These are phyloP conservation scores for Enteromius radiatus DNA, from an alignment of 2,797 vertebrate species.

Conservation along the genomic window DNA sequence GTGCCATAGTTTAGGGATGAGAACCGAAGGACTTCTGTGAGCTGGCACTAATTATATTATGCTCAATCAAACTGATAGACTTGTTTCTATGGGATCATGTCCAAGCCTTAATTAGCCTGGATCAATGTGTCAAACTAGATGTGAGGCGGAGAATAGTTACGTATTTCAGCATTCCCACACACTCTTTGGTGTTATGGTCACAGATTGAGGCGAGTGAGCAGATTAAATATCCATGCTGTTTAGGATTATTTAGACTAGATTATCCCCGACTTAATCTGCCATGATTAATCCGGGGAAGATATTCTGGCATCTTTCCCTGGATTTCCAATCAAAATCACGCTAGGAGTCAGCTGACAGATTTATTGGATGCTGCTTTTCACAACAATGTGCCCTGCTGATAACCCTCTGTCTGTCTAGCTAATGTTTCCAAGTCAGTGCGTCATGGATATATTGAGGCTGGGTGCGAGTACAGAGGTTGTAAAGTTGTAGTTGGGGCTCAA, in stretches of 20 bases:
- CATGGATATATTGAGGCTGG: conserved; percentile 16
- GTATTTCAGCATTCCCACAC: conserved; percentile 21
- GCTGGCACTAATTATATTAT: neutral
- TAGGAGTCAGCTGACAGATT: conserved; percentile 18
- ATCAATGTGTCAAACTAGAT: conserved; percentile 1
- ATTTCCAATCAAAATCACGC: conserved; percentile 42
- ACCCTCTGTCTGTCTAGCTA: conserved; percentile 27
- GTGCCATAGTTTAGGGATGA: conserved; percentile 4
- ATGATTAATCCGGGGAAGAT: conserved; percentile 52
- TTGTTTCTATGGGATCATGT: conserved; percentile 8
- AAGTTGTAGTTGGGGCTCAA: conserved; percentile 25
- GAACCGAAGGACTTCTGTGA: neutral
- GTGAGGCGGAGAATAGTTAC: neutral
- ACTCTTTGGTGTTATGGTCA: conserved; percentile 8
- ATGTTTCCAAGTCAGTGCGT: conserved; percentile 31
- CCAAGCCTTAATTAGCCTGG: conserved; percentile 27
- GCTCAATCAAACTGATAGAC: neutral
- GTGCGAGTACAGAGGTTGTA: conserved; percentile 32
- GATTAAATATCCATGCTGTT: conserved; percentile 38
- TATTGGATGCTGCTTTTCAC: conserved; percentile 13
- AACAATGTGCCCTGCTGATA: conserved; percentile 16
- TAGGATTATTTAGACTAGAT: conserved; percentile 40
- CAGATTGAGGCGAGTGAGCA: conserved; percentile 13
- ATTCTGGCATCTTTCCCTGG: conserved; percentile 22
- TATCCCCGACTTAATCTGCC: conserved; percentile 45